These are phyloP conservation scores for Clarias platycephalus DNA, from an alignment of 2,797 vertebrate genomes.

Conservation along the genomic window DNA sequence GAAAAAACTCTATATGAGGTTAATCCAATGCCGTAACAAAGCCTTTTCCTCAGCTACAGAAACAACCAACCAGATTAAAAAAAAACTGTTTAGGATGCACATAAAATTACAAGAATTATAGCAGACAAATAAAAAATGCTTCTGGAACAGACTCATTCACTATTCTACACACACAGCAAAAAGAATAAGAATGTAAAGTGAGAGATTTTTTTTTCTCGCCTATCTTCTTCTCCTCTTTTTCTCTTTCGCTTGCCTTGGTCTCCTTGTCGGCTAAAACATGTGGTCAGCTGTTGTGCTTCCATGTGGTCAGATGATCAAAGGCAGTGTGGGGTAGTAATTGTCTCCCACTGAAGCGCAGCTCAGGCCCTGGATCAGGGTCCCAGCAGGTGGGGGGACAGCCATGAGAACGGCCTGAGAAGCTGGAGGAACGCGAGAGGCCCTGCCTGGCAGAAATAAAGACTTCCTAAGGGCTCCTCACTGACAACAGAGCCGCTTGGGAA, in stretches of 20 bases:
- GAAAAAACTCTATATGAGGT: constrained; percentile 64
- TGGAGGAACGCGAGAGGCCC: constrained; percentile 97
- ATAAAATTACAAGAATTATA: constrained; percentile 64
- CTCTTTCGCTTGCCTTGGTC: constrained; percentile 56
- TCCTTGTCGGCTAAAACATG: constrained; percentile 99
- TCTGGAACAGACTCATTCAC: constrained; percentile 31
- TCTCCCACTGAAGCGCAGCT: constrained; percentile 95
- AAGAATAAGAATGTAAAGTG: constrained; percentile 49
- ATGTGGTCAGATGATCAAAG: constrained; percentile 99
- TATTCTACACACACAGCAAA: constrained; percentile 11
- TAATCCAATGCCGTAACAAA: constrained; percentile 63
- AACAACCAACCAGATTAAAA: constrained; percentile 69
- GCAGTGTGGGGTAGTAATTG: constrained; percentile 96
- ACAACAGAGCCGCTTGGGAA: constrained; percentile 89
- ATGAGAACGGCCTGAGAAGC: constrained; percentile 94
- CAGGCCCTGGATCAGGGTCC: constrained; percentile 96
- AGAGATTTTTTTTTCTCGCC: constrained; percentile 41
- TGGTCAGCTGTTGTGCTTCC: constrained; percentile 99
- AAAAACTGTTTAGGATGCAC: constrained; percentile 62
- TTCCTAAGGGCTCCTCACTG: constrained; percentile 97
- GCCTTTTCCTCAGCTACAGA: constrained; percentile 65
- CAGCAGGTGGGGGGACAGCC: constrained; percentile 99
- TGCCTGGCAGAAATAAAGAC: constrained; percentile 98
- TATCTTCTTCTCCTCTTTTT: constrained; percentile 52
- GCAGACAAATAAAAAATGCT: constrained; percentile 46